Evolutionary conservation across 2,797 vertebrate species (phyloP).

Genomic region (Sebastolobus altivelis): DNA sequence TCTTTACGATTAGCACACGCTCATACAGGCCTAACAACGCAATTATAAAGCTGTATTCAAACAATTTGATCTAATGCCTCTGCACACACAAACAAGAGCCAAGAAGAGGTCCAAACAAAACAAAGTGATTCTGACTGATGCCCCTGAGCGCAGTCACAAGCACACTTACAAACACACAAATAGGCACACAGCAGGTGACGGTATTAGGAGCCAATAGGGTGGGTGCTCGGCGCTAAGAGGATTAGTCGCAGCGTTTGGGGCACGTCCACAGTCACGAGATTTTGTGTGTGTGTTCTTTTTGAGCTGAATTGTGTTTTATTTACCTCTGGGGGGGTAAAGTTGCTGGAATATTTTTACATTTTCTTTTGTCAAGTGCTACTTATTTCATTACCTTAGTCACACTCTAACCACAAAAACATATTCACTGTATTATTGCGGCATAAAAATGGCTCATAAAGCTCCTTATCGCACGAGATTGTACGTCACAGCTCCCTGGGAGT

Average conservation of each 20-base stretch:
- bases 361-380: not conserved
- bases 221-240: conserved; percentile 68
- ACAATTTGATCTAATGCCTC: conserved; percentile 22
- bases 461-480: not conserved
- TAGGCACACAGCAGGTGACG: conserved; percentile 71
- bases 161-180: conserved; percentile 51
- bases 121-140: conserved; percentile 26
- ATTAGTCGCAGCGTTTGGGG: conserved; percentile 73
- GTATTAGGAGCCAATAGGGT: conserved; percentile 59
- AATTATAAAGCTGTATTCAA: conserved; percentile 8
- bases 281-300: conserved; percentile 23
- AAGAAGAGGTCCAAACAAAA: conserved; percentile 12
- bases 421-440: conserved; percentile 1
- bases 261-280: conserved; percentile 61
- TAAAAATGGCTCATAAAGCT: not conserved
- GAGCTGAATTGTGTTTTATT: conserved; percentile 33
- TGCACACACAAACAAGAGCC: conserved; percentile 16
- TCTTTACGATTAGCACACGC: conserved; percentile 3
- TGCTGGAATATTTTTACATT: not conserved
- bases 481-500: conserved; percentile 32
- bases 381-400: conserved; percentile 1
- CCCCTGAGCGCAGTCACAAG: conserved; percentile 30
- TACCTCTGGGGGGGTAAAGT: not conserved
- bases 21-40: conserved; percentile 1
- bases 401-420: not conserved